phyloP scores from a whole-genome alignment of 1,140 invertebrate genomes.

The Scaptodrosophila lebanonensis region DNA sequence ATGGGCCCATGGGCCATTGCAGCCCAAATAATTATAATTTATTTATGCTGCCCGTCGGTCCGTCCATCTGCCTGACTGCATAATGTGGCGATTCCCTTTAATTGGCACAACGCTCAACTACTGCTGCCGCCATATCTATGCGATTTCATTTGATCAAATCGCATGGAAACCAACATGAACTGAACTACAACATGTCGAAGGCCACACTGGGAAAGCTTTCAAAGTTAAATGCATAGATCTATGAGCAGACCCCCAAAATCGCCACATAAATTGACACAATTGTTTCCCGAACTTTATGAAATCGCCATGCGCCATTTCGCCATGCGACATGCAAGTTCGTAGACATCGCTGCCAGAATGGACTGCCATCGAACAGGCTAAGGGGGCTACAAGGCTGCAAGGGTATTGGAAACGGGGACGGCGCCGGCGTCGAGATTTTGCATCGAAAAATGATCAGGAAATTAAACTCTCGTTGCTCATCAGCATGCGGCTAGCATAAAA shows the following conservation, averaged over 20 bases:
- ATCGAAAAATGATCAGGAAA: conserved; percentile 61
- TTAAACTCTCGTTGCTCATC: conserved; percentile 48
- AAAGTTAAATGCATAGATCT: too few relatives aligned
- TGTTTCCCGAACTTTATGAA: conserved; percentile 53
- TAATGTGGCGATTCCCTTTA: conserved; percentile 45
- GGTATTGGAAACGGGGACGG: neutral
- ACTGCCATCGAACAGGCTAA: too few relatives aligned
- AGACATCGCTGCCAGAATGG: conserved; percentile 8
- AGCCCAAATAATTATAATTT: conserved; percentile 61
- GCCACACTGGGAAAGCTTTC: too few relatives aligned
- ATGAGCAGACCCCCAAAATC: too few relatives aligned
- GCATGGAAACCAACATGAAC: conserved; percentile 1
- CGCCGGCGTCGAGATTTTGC: conserved; percentile 36
- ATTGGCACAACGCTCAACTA: conserved; percentile 44
- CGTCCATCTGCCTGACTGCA: conserved; percentile 22
- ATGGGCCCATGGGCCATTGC: conserved; percentile 14
- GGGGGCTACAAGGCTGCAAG: too few relatives aligned
- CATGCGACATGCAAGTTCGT: conserved; percentile 6
- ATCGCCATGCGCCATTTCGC: conserved; percentile 8
- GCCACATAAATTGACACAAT: conserved; percentile 53
- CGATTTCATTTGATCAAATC: conserved; percentile 23
- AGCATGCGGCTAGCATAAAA: conserved; percentile 50
- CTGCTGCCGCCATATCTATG: conserved; percentile 18
- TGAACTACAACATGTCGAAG: too few relatives aligned
- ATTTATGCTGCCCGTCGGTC: conserved; percentile 42